Evolutionary conservation across 2,113 vertebrate genomes (phyloP), one percentile per base, ranked within the genome.

Genomic region (Antechinus stuartii): DNA sequence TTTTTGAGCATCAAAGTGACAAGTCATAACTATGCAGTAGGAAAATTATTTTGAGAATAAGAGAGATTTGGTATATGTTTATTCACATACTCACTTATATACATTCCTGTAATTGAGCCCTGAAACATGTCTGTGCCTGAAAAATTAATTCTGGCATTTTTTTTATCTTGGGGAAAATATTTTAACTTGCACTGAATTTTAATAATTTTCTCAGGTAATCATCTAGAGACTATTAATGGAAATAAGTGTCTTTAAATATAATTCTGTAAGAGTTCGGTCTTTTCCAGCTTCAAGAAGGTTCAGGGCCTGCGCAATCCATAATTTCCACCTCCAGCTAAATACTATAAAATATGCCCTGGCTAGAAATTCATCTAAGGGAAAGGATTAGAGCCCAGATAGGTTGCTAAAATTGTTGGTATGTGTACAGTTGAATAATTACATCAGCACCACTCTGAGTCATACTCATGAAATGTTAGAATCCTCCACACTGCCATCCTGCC

Each of bases 151-250:
- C 42, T 89, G 92, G 35, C 92, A 90, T 96, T 96, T 92, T 92
- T 92, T 92, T 96, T 94, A 95, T 97, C 93, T 90, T 96, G 90
- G 89, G 97, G 96, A 97, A 93, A 95, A 97, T 96, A 91, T 95
- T 95, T 96, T 92, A 90, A 93, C 96, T 96, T 97, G 96, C 96
- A 97, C 93, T 95, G 95, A 94, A 97, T 97, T 97, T 97, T 95
- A 97, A 95, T 97, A 91, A 96, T 92, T 97, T 97, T 97, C 97
- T 96, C 96, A 97, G 94, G 96, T 97, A 97, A 96, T 97, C 92
- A 97, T 91, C 93, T 97, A 95, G 96, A 97, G 95, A 57, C 93
- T 94, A 91, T 97, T 94, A 68, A 94, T 92, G 92, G 93, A 97
- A 97, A 92, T 84, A n/a, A 91, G 91, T 89, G 56, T 95, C 94